phyloP scores from a whole-genome alignment of 2,888 invertebrate genomes.

The Coelinius sp. region DNA sequence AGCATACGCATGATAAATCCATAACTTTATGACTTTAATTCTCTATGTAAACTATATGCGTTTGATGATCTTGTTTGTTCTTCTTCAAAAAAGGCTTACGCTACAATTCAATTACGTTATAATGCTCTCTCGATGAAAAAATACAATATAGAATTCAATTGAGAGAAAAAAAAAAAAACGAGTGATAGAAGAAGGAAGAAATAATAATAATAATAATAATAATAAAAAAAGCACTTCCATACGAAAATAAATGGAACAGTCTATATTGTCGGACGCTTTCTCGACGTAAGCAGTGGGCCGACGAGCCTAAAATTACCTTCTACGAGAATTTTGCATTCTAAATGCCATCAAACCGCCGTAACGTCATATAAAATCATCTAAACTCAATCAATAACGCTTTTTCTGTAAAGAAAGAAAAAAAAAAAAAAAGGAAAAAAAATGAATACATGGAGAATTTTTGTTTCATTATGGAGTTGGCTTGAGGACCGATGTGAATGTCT shows the following conservation, averaged over 20 bases:
- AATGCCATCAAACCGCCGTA: not conserved
- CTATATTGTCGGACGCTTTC: constrained; percentile 16
- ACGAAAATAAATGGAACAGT: constrained; percentile 9
- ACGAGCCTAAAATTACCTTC: not conserved
- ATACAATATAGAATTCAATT: constrained; percentile 1
- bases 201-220: too few relatives aligned
- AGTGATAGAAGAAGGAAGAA: not conserved
- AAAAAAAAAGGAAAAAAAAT: not conserved
- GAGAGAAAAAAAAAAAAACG: constrained; percentile 13
- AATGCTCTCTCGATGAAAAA: constrained; percentile 3
- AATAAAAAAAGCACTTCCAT: not conserved
- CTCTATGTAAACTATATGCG: not conserved
- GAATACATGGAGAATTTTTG: constrained; percentile 12
- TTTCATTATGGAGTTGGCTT: constrained; percentile 51
- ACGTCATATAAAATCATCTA: constrained; percentile 10
- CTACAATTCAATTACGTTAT: not conserved
- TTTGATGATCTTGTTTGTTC: not conserved
- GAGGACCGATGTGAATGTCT: constrained; percentile 49
- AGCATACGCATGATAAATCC: not conserved
- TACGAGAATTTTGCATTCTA: constrained; percentile 1
- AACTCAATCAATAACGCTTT: not conserved
- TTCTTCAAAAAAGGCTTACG: not conserved
- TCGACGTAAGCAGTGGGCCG: too few relatives aligned
- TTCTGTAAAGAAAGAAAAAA: not conserved
- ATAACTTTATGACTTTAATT: not conserved